A percentile compares a stretch with the other conserved stretches of the same genome.
Evolutionary conservation across 2,113 vertebrate species (phyloP).

Genomic region (Etheostoma cragini): DNA sequence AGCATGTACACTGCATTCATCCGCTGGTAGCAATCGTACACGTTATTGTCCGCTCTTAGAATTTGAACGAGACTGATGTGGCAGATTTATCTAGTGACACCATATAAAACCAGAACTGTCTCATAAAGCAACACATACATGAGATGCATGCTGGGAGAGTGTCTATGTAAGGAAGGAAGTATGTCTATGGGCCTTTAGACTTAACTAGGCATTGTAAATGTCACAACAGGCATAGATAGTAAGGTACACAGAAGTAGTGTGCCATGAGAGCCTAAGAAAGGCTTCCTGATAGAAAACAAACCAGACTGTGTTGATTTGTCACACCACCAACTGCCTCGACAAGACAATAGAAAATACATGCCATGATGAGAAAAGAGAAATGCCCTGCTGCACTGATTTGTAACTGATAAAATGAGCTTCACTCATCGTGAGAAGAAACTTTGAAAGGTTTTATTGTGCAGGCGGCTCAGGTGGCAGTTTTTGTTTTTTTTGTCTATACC

Average conservation of each 20-base stretch:
- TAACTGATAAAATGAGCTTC: conserved; percentile 2
- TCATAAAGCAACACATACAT: conserved; percentile 29
- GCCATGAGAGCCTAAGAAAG: neutral
- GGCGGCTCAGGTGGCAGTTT: neutral
- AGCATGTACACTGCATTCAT: conserved; percentile 18
- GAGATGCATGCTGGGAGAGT: conserved; percentile 17
- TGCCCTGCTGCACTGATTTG: neutral
- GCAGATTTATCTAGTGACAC: conserved; percentile 3
- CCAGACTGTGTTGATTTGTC: conserved; percentile 2
- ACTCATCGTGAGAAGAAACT: neutral
- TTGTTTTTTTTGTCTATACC: neutral
- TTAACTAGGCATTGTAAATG: neutral
- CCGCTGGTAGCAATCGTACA: conserved; percentile 11
- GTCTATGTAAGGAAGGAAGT: too few relatives aligned
- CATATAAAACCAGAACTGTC: conserved; percentile 13
- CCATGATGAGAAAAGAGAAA: conserved; percentile 1
- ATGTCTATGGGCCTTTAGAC: neutral
- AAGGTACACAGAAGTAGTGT: neutral
- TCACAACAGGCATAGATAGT: neutral
- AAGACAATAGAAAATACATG: conserved; percentile 8
- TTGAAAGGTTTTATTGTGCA: neutral
- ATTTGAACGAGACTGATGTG: conserved; percentile 27
- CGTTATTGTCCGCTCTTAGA: conserved; percentile 25
- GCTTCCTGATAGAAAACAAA: neutral
- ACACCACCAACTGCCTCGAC: neutral